Percentiles rank a stretch among this genome's conserved stretches.
These are phyloP conservation scores for Carcharodon carcharias DNA, from an alignment of 2,797 vertebrate genomes.

Conservation along the genomic window DNA sequence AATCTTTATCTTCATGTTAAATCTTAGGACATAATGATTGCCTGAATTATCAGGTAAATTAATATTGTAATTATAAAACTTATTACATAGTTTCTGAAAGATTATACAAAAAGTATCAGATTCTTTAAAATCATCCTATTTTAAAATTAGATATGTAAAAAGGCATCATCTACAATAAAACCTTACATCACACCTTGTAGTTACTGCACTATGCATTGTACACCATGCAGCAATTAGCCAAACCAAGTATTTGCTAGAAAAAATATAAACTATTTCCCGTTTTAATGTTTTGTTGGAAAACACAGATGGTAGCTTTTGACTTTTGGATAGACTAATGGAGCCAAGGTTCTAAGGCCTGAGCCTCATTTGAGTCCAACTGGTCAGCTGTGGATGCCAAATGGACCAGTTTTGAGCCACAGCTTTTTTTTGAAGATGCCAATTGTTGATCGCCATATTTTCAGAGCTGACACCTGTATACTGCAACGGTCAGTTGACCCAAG, in stretches of 20 bases:
- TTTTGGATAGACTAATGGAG: background rate
- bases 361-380: background rate
- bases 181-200: background rate
- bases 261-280: background rate
- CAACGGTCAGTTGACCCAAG: background rate
- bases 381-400: background rate
- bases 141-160: too few relatives aligned
- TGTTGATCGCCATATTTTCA: background rate
- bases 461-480: background rate
- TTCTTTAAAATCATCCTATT: background rate
- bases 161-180: too few relatives aligned
- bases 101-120: too few relatives aligned
- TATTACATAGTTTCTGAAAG: too few relatives aligned
- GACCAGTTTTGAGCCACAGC: background rate
- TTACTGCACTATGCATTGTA: background rate
- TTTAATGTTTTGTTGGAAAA: background rate
- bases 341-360: background rate
- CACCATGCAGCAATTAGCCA: background rate
- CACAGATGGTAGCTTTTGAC: background rate
- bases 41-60: background rate
- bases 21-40: background rate
- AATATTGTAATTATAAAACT: background rate
- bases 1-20: background rate
- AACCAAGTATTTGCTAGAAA: background rate
- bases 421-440: background rate